Conservation (phyloP, 2,797 vertebrate genomes). For the Sarcophilus harrisii region DNA sequence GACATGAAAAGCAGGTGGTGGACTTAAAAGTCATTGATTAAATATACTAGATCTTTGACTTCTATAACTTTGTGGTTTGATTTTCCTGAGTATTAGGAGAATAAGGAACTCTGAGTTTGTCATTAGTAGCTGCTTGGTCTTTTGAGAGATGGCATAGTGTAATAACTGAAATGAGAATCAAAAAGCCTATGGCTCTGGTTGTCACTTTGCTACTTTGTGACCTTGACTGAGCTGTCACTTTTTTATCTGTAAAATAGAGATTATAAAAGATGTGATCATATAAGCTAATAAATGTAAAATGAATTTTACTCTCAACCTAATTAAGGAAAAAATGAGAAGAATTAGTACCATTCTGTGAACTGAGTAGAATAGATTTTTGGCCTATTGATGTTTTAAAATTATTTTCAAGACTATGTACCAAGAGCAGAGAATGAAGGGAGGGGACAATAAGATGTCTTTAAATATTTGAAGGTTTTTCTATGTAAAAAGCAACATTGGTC, state of each 20-base stretch:
- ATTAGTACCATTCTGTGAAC: not conserved
- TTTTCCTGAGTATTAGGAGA: constrained; percentile 68
- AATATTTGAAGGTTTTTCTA: not conserved
- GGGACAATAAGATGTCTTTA: not conserved
- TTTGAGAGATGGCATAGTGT: not conserved
- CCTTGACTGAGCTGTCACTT: not conserved
- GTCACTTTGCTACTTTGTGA: not conserved
- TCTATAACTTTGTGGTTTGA: constrained; percentile 69
- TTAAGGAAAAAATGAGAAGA: not conserved
- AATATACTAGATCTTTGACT: constrained; percentile 60
- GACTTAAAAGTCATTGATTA: constrained; percentile 51
- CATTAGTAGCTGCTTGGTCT: constrained; percentile 62
- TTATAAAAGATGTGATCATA: not conserved
- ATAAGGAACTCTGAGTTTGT: constrained; percentile 69
- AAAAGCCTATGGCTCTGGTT: not conserved
- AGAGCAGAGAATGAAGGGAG: not conserved
- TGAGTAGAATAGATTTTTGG: not conserved
- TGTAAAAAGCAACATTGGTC: not conserved
- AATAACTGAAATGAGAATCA: not conserved
- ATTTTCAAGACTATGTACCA: not conserved
- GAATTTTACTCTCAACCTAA: not conserved
- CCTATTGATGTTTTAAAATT: not conserved
- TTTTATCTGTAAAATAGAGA: not conserved
- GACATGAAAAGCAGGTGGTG: constrained; percentile 41
- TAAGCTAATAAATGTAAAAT: not conserved